Percentiles rank a stretch among this genome's conserved stretches.
phyloP scores from a whole-genome alignment of 2,113 vertebrate genomes.

The Delphinapterus leucas region DNA sequence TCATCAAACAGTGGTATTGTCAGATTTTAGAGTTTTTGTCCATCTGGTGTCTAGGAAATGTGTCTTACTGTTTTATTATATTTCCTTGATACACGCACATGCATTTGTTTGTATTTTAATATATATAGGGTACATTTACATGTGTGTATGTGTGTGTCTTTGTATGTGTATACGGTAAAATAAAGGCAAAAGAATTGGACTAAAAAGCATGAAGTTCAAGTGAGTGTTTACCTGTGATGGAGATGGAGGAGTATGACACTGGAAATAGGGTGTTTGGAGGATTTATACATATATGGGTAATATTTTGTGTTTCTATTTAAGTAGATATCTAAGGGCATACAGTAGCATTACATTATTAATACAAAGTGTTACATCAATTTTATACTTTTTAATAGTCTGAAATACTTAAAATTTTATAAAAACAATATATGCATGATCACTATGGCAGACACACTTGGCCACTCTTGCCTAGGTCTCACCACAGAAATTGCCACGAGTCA shows the following conservation, averaged over 20 bases:
- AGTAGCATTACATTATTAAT: neutral
- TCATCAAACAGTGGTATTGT: neutral
- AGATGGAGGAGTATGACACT: neutral
- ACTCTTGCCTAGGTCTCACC: neutral
- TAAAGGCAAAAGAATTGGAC: neutral
- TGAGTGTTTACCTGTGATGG: neutral
- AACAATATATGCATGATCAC: neutral
- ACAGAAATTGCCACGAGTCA: neutral
- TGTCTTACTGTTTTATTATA: neutral
- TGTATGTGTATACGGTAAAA: neutral
- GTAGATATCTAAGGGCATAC: neutral
- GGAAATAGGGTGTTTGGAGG: neutral
- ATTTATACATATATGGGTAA: too few species aligned
- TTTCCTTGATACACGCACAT: neutral
- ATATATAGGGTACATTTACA: neutral
- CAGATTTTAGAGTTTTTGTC: neutral
- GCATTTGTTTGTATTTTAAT: neutral
- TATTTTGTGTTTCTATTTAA: neutral
- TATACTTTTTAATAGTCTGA: neutral
- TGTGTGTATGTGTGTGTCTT: neutral
- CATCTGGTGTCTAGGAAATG: neutral
- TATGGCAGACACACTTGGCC: neutral
- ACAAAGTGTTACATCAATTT: neutral
- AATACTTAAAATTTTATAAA: neutral
- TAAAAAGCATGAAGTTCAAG: neutral